These are phyloP conservation scores for Papilio polyxenes DNA, from an alignment of 1,140 invertebrate genomes.

Conservation along the genomic window DNA sequence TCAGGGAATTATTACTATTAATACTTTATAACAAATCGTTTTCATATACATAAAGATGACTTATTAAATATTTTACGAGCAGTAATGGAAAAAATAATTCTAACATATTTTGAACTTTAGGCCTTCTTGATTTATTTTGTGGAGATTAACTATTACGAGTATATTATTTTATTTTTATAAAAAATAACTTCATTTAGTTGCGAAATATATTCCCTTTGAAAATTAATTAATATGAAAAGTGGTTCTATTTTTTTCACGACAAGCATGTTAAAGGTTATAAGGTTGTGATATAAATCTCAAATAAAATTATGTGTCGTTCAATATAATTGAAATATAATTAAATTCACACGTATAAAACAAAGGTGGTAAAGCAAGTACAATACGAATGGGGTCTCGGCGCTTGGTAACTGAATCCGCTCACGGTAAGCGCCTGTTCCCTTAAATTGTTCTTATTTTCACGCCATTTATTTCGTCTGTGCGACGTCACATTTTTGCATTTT, in stretches of 20 bases:
- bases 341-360: slow-evolving; percentile 42
- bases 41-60: slow-evolving; percentile 4
- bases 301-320: slow-evolving; percentile 30
- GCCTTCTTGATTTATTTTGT: too few relatives aligned
- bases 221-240: neutral
- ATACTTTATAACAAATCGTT: slow-evolving; percentile 46
- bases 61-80: neutral
- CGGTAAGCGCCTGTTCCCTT: slow-evolving; percentile 42
- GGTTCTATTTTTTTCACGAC: neutral
- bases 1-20: slow-evolving; percentile 43
- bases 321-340: slow-evolving; percentile 34
- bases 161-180: neutral
- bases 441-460: slow-evolving; percentile 55
- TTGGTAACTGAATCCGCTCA: slow-evolving; percentile 45
- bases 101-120: too few relatives aligned
- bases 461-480: slow-evolving; percentile 51
- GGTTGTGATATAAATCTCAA: slow-evolving; percentile 18
- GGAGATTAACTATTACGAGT: too few relatives aligned
- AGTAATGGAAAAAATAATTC: neutral
- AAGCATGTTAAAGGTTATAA: neutral
- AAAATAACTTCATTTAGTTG: neutral
- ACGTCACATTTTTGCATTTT: slow-evolving; percentile 45
- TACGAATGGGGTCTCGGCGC: slow-evolving; percentile 45
- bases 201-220: neutral
- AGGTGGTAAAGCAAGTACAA: slow-evolving; percentile 38